Percentiles rank a stretch among this genome's conserved stretches.
These are phyloP conservation scores for Sinella curviseta DNA, from an alignment of 1,140 invertebrate genomes.

Conservation along the genomic window DNA sequence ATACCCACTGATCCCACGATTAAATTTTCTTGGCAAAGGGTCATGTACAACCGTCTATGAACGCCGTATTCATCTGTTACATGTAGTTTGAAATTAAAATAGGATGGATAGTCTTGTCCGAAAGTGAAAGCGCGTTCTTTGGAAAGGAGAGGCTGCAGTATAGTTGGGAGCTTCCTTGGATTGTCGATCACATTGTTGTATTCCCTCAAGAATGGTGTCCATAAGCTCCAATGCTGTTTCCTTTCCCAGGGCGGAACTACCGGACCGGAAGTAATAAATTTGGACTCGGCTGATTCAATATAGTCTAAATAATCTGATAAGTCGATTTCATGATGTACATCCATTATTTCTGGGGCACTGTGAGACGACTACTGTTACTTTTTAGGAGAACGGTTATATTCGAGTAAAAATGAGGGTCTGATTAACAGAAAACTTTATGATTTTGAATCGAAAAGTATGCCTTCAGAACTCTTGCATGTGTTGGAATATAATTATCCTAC, in stretches of 20 bases:
- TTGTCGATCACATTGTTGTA: conserved; percentile 1
- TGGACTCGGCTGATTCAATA: too few species aligned
- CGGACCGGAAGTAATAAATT: too few species aligned
- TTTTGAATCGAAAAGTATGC: too few species aligned
- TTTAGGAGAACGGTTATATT: too few species aligned
- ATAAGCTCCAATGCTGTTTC: not conserved
- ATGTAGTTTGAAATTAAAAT: not conserved
- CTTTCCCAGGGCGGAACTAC: not conserved
- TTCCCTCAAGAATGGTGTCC: not conserved
- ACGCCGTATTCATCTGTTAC: not conserved
- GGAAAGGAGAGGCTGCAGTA: not conserved
- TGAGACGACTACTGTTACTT: too few species aligned
- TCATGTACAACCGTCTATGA: not conserved
- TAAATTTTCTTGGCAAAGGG: not conserved
- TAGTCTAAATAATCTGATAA: too few species aligned
- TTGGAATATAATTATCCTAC: too few species aligned
- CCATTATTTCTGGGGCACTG: too few species aligned
- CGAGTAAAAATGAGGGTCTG: too few species aligned
- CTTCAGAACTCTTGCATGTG: too few species aligned
- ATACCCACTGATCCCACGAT: not conserved
- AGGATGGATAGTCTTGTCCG: not conserved
- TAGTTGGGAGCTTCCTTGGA: not conserved
- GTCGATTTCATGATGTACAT: too few species aligned
- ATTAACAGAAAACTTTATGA: too few species aligned
- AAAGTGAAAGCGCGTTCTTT: not conserved